A percentile compares a stretch with the other conserved stretches of the same genome.
Evolutionary conservation across 2,113 vertebrate genomes (phyloP).

Genomic region (Rattus rattus): DNA sequence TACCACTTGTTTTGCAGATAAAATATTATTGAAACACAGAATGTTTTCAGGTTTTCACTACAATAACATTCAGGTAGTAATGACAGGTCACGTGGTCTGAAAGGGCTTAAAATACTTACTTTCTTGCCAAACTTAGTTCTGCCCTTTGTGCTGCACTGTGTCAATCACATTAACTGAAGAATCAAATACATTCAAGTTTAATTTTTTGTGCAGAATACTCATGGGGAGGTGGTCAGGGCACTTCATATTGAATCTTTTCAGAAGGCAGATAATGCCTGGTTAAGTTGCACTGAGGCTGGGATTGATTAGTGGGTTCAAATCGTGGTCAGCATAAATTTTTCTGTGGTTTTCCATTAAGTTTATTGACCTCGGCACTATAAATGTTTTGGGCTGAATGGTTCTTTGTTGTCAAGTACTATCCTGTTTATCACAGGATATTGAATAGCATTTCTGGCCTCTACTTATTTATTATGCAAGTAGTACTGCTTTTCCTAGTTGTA

Average conservation of each 20-base stretch:
- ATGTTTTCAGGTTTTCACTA: neutral
- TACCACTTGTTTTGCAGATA: neutral
- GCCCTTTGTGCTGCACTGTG: neutral
- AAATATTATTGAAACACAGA: conserved; percentile 41
- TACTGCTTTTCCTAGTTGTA: neutral
- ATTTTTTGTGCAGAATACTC: conserved; percentile 8
- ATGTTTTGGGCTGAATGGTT: conserved; percentile 23
- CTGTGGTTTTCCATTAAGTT: neutral
- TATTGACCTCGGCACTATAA: neutral
- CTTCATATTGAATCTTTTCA: neutral
- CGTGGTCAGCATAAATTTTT: neutral
- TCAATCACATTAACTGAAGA: neutral
- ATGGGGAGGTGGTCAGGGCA: neutral
- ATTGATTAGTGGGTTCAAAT: conserved; percentile 3
- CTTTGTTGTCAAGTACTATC: neutral
- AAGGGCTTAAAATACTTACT: conserved; percentile 12
- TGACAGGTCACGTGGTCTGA: neutral
- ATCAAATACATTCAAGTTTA: conserved; percentile 31
- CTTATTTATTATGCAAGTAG: neutral
- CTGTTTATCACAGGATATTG: neutral
- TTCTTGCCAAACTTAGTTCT: neutral
- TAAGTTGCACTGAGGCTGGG: neutral
- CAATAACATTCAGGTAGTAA: neutral
- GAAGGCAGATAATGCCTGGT: neutral
- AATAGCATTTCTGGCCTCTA: neutral